Percentiles rank a stretch among this genome's conserved stretches.
These are phyloP conservation scores for Synanceia verrucosa DNA, from an alignment of 2,797 vertebrate genomes.

Conservation along the genomic window DNA sequence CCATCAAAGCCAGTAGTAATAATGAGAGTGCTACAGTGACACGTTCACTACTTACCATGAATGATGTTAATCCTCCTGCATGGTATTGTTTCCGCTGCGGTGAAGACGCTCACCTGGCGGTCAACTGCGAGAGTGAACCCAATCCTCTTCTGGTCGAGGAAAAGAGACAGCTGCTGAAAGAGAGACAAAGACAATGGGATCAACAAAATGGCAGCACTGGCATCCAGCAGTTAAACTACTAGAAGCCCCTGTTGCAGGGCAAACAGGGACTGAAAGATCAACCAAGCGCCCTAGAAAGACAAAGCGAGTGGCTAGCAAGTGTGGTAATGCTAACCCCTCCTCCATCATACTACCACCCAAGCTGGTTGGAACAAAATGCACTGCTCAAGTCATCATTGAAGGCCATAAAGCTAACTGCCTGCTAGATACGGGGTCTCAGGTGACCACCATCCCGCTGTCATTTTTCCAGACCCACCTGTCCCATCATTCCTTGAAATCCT, in stretches of 20 bases:
- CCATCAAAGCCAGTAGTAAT: not conserved
- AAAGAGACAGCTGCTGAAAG: not conserved
- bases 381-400: conserved; percentile 7
- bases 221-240: conserved; percentile 7
- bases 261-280: not conserved
- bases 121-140: not conserved
- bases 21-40: not conserved
- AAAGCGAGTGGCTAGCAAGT: not conserved
- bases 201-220: too few relatives aligned
- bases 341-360: not conserved
- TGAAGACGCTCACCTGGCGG: not conserved
- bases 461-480: not conserved
- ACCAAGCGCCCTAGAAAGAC: not conserved
- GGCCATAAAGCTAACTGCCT: not conserved
- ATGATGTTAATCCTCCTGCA: conserved; percentile 1
- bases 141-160: not conserved
- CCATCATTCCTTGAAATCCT: not conserved
- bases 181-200: conserved; percentile 6
- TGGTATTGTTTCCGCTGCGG: conserved; percentile 12
- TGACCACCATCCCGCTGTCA: not conserved
- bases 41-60: conserved; percentile 1
- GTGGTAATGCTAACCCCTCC: not conserved
- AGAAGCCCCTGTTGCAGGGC: conserved; percentile 1
- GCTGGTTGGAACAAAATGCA: conserved; percentile 19
- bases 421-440: too few relatives aligned